A percentile compares a stretch with the other conserved stretches of the same genome.
Conservation (phyloP, 2,113 vertebrate species). For the Ifrita kowaldi region DNA sequence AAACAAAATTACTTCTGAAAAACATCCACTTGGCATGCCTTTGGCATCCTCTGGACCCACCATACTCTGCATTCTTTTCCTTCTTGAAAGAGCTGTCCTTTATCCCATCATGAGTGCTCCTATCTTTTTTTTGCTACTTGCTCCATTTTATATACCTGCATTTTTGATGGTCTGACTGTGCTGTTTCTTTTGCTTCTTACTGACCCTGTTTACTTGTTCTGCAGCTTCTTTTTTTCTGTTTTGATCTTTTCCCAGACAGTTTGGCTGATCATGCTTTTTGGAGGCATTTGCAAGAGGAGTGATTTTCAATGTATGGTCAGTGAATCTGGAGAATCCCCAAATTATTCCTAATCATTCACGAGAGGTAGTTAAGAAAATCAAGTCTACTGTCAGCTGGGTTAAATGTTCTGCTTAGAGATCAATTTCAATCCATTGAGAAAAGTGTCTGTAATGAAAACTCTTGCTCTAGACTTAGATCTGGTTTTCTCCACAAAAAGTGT, state of each 20-base stretch:
- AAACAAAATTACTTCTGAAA: neutral
- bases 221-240: neutral
- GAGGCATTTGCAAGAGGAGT: neutral
- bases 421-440: neutral
- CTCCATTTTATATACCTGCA: neutral
- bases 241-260: neutral
- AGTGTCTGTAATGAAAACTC: neutral
- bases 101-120: neutral
- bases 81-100: neutral
- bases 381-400: neutral
- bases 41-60: neutral
- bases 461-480: neutral
- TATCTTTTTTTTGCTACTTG: neutral
- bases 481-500: neutral
- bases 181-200: neutral
- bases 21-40: neutral
- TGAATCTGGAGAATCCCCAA: neutral
- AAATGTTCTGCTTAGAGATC: neutral
- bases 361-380: neutral
- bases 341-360: neutral
- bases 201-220: neutral
- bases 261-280: neutral
- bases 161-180: neutral
- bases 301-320: neutral
- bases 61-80: accelerated